Evolutionary conservation across 2,888 invertebrate species (phyloP).

Genomic region (Meliscaeva auricollis): DNA sequence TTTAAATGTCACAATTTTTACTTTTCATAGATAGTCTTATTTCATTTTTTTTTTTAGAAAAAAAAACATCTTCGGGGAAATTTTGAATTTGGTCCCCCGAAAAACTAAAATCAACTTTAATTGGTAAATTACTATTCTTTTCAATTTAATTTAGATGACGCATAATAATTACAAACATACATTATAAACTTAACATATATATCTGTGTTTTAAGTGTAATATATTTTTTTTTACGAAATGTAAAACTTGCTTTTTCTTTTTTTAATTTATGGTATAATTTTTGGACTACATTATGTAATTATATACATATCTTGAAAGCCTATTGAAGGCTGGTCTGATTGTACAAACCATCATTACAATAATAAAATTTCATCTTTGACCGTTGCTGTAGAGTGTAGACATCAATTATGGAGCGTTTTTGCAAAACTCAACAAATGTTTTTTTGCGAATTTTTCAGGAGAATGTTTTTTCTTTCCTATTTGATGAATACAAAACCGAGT

Average conservation of each 20-base stretch:
- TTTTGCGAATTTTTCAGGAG: no score
- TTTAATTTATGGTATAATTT: neutral
- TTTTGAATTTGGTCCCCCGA: neutral
- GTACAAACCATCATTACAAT: no score
- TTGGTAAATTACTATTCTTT: neutral
- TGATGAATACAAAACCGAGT: no score
- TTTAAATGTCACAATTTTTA: neutral
- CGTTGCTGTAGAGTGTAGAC: no score
- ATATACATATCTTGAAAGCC: no score
- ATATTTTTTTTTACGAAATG: slow-evolving; percentile 68
- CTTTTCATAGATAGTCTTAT: neutral
- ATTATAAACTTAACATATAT: slow-evolving; percentile 19
- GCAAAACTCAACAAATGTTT: no score
- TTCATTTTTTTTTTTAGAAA: slow-evolving; percentile 8
- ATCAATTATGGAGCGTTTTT: no score
- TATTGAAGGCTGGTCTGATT: no score
- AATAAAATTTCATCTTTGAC: no score
- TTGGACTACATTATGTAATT: neutral
- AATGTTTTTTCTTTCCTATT: no score
- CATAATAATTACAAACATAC: neutral
- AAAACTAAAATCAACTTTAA: neutral
- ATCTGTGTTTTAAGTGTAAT: slow-evolving; percentile 52
- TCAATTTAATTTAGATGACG: slow-evolving; percentile 4
- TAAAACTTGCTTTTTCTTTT: slow-evolving; percentile 8
- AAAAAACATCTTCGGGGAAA: no score